These are phyloP conservation scores for Platyscapa corneri DNA, from an alignment of 1,140 invertebrate species.

Conservation along the genomic window DNA sequence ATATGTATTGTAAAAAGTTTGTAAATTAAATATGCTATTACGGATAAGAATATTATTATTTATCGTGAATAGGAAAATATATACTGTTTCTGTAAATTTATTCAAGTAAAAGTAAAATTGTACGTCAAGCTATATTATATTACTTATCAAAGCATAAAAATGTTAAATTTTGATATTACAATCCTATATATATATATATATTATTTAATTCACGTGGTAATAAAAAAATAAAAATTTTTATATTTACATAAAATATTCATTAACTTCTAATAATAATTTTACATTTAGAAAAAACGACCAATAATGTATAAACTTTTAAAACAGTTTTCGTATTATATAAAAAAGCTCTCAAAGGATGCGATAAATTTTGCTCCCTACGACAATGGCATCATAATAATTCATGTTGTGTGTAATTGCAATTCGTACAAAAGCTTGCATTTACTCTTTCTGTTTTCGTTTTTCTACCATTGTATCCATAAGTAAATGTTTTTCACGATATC, in stretches of 20 bases:
- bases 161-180: too few relatives aligned
- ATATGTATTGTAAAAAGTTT: not conserved
- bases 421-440: conserved; percentile 24
- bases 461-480: not conserved
- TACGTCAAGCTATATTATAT: too few relatives aligned
- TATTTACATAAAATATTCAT: too few relatives aligned
- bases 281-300: not conserved
- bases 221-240: too few relatives aligned
- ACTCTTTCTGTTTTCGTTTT: not conserved
- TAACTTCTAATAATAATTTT: too few relatives aligned
- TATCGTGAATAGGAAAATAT: not conserved
- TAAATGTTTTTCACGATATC: conserved; percentile 5
- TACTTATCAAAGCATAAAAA: too few relatives aligned
- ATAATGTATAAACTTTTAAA: not conserved
- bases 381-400: conserved; percentile 23
- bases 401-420: not conserved
- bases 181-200: too few relatives aligned
- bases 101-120: too few relatives aligned
- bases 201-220: too few relatives aligned
- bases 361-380: not conserved
- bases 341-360: conserved; percentile 13
- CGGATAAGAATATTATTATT: not conserved
- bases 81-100: not conserved
- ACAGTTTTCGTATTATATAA: not conserved
- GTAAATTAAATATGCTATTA: too few relatives aligned